Base-by-base conservation (phyloP, 1,140 invertebrate species). In the Microvelia longipes region DNA sequence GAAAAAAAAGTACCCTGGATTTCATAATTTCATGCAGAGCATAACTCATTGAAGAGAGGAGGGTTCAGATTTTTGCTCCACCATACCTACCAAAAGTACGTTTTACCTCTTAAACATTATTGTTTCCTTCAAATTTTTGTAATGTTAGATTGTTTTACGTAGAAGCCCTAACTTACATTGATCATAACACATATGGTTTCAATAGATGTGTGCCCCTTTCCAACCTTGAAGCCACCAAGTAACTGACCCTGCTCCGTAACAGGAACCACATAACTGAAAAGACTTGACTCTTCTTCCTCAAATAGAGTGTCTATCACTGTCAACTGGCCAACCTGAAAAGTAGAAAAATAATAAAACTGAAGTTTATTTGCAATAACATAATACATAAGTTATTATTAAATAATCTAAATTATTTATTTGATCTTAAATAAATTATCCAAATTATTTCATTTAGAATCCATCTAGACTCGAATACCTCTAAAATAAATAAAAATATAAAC, bases 321-420 rank as follows among this genome's bases (percentile, higher is more conserved):
- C 19, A 50, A 50, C 35, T 50, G 35, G 5, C 35, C 35, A 50
- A 50, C 35, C 35, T 50, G 19, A 50, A 50, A 11, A 11, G 19
- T 19, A 50, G 19, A 50, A 50, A 19, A 50, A 50, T 13, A 71
- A 14, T n/a, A 71, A 28, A n/a, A 71, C 27, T 29, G 25, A 29
- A 27, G 67, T 66, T 13, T n/a, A n/a, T n/a, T n/a, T n/a, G n/a
- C n/a, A n/a, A n/a, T n/a, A n/a, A n/a, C n/a, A n/a, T n/a, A n/a
- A n/a, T n/a, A n/a, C n/a, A n/a, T n/a, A n/a, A n/a, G n/a, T n/a
- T n/a, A n/a, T n/a, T n/a, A n/a, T n/a, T n/a, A n/a, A n/a, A n/a
- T n/a, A n/a, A n/a, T n/a, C n/a, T n/a, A n/a, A n/a, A n/a, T n/a
- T n/a, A n/a, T n/a, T n/a, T n/a, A n/a, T n/a, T n/a, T n/a, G n/a